These are phyloP conservation scores for Zaprionus camerounensis DNA, from an alignment of 1,140 invertebrate genomes.

Conservation along the genomic window DNA sequence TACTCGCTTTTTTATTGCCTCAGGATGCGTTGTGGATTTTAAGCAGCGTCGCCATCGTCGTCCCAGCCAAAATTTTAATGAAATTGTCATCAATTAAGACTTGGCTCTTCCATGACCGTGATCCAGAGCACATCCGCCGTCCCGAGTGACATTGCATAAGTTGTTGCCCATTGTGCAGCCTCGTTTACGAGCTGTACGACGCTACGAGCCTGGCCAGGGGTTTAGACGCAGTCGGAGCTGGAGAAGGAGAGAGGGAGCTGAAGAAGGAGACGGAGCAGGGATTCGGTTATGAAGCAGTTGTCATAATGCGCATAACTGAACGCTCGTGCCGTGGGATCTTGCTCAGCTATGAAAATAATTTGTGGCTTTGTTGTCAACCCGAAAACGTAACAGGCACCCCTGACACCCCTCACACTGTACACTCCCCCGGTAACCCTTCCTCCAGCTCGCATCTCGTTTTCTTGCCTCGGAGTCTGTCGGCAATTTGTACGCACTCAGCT, in stretches of 20 bases:
- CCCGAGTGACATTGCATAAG: slow-evolving; percentile 62
- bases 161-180: slow-evolving; percentile 13
- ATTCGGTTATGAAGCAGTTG: background rate
- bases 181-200: slow-evolving; percentile 70
- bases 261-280: background rate
- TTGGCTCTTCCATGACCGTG: slow-evolving; percentile 63
- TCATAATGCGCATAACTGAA: slow-evolving; percentile 67
- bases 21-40: slow-evolving; percentile 62
- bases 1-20: slow-evolving; percentile 70
- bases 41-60: slow-evolving; percentile 33
- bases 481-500: slow-evolving; percentile 76
- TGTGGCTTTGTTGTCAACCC: slow-evolving; percentile 58
- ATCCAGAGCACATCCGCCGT: slow-evolving; percentile 39
- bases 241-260: background rate
- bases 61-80: slow-evolving; percentile 69
- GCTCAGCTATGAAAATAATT: slow-evolving; percentile 82
- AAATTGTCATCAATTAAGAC: slow-evolving; percentile 84
- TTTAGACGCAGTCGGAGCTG: slow-evolving; percentile 48
- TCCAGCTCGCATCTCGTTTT: background rate
- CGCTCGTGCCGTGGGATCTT: slow-evolving; percentile 63
- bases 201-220: slow-evolving; percentile 52
- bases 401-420: background rate
- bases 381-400: background rate
- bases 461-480: slow-evolving; percentile 50
- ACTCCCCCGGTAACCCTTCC: background rate